Evolutionary conservation across 2,113 vertebrate genomes (phyloP).

Genomic region (Platysternon megacephalum): DNA sequence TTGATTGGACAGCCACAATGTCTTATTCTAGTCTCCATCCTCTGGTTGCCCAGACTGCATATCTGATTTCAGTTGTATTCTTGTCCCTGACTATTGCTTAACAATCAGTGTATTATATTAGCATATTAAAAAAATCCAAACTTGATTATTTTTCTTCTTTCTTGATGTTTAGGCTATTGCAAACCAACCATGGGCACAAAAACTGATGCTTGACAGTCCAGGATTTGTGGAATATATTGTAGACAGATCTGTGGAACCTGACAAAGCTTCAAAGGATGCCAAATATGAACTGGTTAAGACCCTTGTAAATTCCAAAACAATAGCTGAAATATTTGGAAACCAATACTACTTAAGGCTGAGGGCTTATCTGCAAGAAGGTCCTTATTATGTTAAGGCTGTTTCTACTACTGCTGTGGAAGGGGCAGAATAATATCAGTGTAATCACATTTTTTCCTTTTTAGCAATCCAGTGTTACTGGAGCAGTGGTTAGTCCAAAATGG

Average conservation of each 20-base stretch:
- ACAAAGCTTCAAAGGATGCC: slow-evolving; percentile 93
- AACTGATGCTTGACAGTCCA: slow-evolving; percentile 89
- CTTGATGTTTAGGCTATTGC: slow-evolving; percentile 85
- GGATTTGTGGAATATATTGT: slow-evolving; percentile 95
- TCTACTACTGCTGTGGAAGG: slow-evolving; percentile 90
- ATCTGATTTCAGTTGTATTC: background rate
- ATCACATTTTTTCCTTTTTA: background rate
- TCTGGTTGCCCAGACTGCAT: background rate
- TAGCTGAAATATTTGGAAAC: slow-evolving; percentile 88
- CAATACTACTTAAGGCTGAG: slow-evolving; percentile 91
- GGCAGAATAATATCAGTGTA: slow-evolving; percentile 81
- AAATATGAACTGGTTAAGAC: slow-evolving; percentile 94
- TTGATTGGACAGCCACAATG: background rate
- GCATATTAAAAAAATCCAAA: background rate
- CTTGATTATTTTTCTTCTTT: background rate
- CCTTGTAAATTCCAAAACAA: slow-evolving; percentile 86
- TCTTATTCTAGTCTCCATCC: background rate
- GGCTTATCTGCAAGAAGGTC: slow-evolving; percentile 90
- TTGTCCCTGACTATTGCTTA: rapidly evolving
- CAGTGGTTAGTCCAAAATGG: background rate
- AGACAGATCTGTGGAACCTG: slow-evolving; percentile 89
- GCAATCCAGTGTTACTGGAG: background rate
- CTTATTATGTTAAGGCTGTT: slow-evolving; percentile 90
- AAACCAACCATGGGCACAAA: slow-evolving; percentile 93
- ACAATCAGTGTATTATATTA: rapidly evolving